phyloP scores from a whole-genome alignment of 2,797 vertebrate genomes.

The Vireo griseus region DNA sequence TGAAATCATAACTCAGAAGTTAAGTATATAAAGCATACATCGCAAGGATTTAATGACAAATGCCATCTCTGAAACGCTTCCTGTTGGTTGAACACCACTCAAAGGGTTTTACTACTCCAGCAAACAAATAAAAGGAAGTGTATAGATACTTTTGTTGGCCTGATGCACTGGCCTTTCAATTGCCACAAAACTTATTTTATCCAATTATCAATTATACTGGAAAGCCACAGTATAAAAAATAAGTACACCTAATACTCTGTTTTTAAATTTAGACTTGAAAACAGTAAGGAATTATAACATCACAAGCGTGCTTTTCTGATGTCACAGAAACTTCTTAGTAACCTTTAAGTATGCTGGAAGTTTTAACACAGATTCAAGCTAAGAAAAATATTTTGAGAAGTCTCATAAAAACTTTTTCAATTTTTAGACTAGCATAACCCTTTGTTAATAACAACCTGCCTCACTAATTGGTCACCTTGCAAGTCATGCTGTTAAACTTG shows the following conservation, averaged over 20 bases:
- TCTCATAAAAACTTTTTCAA: not conserved
- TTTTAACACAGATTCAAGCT: not conserved
- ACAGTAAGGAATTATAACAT: not conserved
- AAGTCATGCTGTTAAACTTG: not conserved
- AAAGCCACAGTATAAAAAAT: not conserved
- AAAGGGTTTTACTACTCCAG: not conserved
- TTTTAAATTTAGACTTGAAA: not conserved
- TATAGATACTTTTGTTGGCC: not conserved
- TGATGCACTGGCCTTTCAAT: not conserved
- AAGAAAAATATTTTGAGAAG: not conserved
- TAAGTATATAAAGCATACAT: not conserved
- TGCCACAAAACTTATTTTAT: not conserved
- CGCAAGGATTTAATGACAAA: not conserved
- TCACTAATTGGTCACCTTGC: not conserved
- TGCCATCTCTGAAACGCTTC: not conserved
- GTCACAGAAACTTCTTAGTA: not conserved
- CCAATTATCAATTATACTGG: not conserved
- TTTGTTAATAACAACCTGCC: not conserved
- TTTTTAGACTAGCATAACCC: not conserved
- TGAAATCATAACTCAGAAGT: not conserved
- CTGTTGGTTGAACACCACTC: not conserved
- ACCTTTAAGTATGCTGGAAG: not conserved
- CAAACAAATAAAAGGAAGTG: not conserved
- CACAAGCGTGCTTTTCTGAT: not conserved
- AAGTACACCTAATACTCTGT: not conserved